Base-by-base conservation (phyloP, 1,140 invertebrate species). In the Lycorma delicatula region DNA sequence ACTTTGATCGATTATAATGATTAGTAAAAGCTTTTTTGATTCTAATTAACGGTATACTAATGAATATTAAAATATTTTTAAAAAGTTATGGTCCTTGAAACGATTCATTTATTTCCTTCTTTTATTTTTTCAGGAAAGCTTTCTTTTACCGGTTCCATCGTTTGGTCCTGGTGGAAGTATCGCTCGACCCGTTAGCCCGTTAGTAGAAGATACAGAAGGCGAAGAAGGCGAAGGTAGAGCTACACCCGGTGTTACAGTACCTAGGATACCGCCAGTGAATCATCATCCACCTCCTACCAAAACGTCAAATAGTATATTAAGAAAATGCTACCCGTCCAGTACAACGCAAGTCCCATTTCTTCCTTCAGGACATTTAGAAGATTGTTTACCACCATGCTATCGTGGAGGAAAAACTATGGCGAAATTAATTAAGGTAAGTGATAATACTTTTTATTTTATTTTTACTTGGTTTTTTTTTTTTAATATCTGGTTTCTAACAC, bases 381-480 rank as follows among this genome's bases (percentile, higher is more conserved):
- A 75, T 51, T 79, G 74, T 59, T 69, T 82, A 1, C 80, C 80
- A 2, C 78, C 80, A 0, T 74, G 74, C 44, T 81, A 79, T 62
- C 75, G 73, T 20, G 70, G 74, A 13, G 74, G 75, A 22, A 80
- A 79, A 56, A 79, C 78, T 56, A 78, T 81, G 66, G 71, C 73
- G 22, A 76, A 78, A 58, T 70, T 79, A 1, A 78, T 81, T 53
- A 78, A 79, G 73, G 79, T 80, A 61, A 65, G 68, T 65, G 4
- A n/a, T 31, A 34, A 26, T n/a, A n/a, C n/a, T 54, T 23, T 53
- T 26, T 56, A 22, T 46, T 12, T 34, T 34, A 20, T 23, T 6
- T 23, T n/a, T 36, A 54, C 9, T 52, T 4, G 13, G 25, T 12
- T n/a, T n/a, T n/a, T n/a, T n/a, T n/a, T n/a, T n/a, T n/a, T n/a